Base-by-base conservation (phyloP, 2,797 vertebrate species). In the Scarus forsteni region DNA sequence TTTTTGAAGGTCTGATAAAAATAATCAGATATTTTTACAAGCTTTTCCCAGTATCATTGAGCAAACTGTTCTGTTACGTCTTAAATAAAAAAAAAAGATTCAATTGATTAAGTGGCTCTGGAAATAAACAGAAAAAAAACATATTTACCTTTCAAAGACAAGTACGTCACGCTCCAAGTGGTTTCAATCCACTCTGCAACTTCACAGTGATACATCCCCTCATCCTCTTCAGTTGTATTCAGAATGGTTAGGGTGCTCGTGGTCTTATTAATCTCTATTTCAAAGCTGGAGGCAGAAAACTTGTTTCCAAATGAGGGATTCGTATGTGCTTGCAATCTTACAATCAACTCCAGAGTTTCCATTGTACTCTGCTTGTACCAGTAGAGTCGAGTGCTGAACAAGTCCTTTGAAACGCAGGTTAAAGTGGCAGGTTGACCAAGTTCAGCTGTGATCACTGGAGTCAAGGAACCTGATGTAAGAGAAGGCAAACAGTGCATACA, bases 191-290 rank as follows among this genome's bases (percentile, higher is more conserved):
- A 78, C 1, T 60, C 67, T 0, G 0, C 0, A 4, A 18, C 0
- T 7, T 0, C 60, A 63, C 82, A 81, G 63, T 81, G 82, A 58
- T 84, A 81, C 44, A 73, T 44, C 57, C 68, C 82, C 13, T 79
- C 72, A 39, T 85, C 75, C 7, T 79, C 61, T 18, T 50, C 2
- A 4, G 7, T 6, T 8, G 60, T 60, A 0, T 3, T 52, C 1
- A 43, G 6, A 46, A 84, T 80, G 6, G 65, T 66, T 64, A 84
- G 19, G 0, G 13, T 65, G 52, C 14, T 36, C 0, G 11, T 6
- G 7, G 8, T 62, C 0, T 35, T 3, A 11, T 8, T 1, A n/a
- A 0, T 3, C 3, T 36, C 50, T 14, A 0, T 8, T 0, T 62
- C 0, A 0, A 68, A 0, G 68, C 34, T 65, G 7, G 48, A 35